Evolutionary conservation across 2,797 vertebrate genomes (phyloP).

Genomic region (Cryptoprocta ferox): DNA sequence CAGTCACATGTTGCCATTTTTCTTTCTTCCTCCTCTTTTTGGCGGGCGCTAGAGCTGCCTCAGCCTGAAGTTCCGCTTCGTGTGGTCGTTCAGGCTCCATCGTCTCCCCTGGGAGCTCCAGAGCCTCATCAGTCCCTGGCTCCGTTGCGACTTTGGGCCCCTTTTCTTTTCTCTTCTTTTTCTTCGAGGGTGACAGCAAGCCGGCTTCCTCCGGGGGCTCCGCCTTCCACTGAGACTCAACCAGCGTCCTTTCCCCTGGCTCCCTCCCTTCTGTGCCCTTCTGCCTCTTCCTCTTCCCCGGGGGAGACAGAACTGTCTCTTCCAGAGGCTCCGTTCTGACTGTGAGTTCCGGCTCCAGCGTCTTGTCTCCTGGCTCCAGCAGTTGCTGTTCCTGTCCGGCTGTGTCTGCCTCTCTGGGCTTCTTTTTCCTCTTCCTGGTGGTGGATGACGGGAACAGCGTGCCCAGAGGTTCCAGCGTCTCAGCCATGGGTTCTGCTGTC

Average conservation of each 20-base stretch:
- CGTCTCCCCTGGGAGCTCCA: not conserved
- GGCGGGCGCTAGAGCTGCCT: not conserved
- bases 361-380: not conserved
- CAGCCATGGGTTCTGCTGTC: not conserved
- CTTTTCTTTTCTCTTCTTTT: conserved; percentile 81
- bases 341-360: not conserved
- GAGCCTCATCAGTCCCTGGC: not conserved
- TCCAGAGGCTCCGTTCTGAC: not conserved
- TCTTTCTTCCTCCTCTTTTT: conserved; percentile 83
- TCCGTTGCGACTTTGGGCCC: not conserved
- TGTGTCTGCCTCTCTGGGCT: not conserved
- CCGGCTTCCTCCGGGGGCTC: not conserved
- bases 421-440: conserved; percentile 46
- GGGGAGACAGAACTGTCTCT: not conserved
- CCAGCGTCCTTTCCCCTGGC: not conserved
- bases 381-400: rapidly evolving
- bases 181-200: not conserved
- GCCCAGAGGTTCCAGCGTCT: not conserved
- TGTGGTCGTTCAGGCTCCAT: not conserved
- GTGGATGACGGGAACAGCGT: rapidly evolving
- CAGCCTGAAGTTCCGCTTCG: not conserved
- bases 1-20: conserved; percentile 78
- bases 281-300: conserved; percentile 40
- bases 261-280: conserved; percentile 67
- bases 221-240: not conserved